A percentile compares a stretch with the other conserved stretches of the same genome.
Evolutionary conservation across 2,797 vertebrate species (phyloP).

Genomic region (Coendou prehensilis): DNA sequence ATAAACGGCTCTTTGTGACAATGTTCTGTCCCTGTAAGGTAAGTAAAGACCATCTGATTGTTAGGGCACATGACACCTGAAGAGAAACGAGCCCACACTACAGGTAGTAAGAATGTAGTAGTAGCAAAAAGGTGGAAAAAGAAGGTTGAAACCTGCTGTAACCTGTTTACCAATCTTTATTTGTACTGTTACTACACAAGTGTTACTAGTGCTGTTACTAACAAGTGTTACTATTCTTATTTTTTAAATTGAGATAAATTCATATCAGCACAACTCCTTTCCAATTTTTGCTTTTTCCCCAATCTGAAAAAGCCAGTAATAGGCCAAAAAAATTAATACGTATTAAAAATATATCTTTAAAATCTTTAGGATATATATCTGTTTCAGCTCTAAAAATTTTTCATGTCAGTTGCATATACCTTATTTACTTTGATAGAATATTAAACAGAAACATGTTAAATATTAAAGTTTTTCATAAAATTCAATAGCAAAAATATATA

Average conservation of each 20-base stretch:
- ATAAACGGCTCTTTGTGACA: not conserved
- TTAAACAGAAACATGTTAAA: slow-evolving; percentile 68
- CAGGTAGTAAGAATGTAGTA: not conserved
- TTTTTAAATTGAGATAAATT: not conserved
- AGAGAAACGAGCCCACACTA: not conserved
- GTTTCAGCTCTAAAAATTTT: not conserved
- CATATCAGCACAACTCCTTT: not conserved
- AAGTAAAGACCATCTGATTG: no score
- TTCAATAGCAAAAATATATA: slow-evolving; percentile 60
- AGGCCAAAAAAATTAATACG: not conserved
- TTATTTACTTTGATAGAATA: slow-evolving; percentile 36
- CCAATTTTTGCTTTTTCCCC: not conserved
- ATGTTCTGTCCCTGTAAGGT: rapidly evolving
- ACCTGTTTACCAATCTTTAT: not conserved
- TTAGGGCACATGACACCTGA: rapidly evolving
- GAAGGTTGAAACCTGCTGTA: rapidly evolving
- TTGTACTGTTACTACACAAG: not conserved
- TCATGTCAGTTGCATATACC: not conserved
- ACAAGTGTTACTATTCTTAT: no score
- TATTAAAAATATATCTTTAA: not conserved
- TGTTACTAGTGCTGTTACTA: no score
- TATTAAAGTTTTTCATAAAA: slow-evolving; percentile 75
- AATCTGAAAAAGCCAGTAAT: slow-evolving; percentile 22
- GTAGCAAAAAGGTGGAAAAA: no score
- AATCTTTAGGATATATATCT: not conserved